These are phyloP conservation scores for Danio jaintianensis DNA, from an alignment of 2,797 vertebrate species.

Conservation along the genomic window DNA sequence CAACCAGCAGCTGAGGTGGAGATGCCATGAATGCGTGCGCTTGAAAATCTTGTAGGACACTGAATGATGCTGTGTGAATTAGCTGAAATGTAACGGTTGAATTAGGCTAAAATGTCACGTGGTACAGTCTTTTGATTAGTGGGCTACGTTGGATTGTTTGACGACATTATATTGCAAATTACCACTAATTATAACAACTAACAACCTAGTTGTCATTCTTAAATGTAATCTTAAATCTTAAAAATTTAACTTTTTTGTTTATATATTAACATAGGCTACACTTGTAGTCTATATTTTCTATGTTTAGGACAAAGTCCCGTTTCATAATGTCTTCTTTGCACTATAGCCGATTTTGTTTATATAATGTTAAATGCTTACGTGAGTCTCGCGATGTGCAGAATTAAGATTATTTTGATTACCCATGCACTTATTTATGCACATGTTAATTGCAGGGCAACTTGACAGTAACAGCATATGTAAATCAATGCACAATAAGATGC, in stretches of 20 bases:
- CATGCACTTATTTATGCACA: neutral
- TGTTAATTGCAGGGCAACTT: neutral
- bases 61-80: neutral
- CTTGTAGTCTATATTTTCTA: neutral
- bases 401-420: neutral
- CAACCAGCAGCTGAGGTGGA: neutral
- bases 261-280: too few relatives aligned
- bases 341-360: neutral
- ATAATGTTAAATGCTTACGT: neutral
- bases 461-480: conserved; percentile 3
- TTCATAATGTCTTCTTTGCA: neutral
- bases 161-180: neutral
- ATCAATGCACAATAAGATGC: conserved; percentile 6
- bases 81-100: neutral
- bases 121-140: conserved; percentile 1
- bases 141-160: neutral
- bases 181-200: neutral
- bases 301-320: neutral
- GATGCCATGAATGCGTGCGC: neutral
- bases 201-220: neutral
- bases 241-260: too few relatives aligned
- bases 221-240: too few relatives aligned
- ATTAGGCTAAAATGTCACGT: neutral
- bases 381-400: neutral
- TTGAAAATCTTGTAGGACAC: neutral